Evolutionary conservation across 2,888 invertebrate genomes (phyloP).

Genomic region (Heliconius erato): DNA sequence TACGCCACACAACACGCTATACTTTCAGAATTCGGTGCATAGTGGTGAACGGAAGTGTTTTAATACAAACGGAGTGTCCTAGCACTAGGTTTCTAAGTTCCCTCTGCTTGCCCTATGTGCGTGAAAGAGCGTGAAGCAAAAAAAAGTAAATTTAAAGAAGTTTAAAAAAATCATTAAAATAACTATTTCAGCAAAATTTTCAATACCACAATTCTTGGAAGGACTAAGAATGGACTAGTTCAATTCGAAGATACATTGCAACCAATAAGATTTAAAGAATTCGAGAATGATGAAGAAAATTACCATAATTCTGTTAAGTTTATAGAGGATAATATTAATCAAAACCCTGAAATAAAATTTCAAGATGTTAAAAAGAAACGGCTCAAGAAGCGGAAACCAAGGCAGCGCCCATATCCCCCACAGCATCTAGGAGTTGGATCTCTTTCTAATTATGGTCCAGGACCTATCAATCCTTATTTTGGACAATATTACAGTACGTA

Average conservation of each 20-base stretch:
- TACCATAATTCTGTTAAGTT: background rate
- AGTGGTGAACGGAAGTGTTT: too few species aligned
- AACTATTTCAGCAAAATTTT: conserved; percentile 57
- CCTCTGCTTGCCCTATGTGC: too few species aligned
- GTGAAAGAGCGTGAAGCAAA: too few species aligned
- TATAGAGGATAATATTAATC: background rate
- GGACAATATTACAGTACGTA: conserved; percentile 55
- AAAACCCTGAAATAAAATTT: conserved; percentile 46
- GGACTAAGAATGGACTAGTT: conserved; percentile 53
- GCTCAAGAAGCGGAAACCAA: conserved; percentile 56
- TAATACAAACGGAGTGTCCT: too few species aligned
- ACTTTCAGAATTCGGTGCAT: too few species aligned
- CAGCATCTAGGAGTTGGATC: conserved; percentile 33
- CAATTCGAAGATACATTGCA: conserved; percentile 47
- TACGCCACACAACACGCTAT: too few species aligned
- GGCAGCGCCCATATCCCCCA: conserved; percentile 52
- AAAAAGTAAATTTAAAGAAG: too few species aligned
- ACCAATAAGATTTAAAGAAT: conserved; percentile 13
- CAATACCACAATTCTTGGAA: conserved; percentile 32
- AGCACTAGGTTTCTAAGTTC: too few species aligned
- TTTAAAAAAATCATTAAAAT: too few species aligned
- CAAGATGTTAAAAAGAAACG: conserved; percentile 52
- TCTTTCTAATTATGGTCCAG: background rate
- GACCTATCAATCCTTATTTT: conserved; percentile 30
- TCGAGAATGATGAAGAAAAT: background rate